Evolutionary conservation across 2,113 vertebrate genomes (phyloP), one percentile per base, ranked within the genome.

Genomic region (Hippocampus comes): DNA sequence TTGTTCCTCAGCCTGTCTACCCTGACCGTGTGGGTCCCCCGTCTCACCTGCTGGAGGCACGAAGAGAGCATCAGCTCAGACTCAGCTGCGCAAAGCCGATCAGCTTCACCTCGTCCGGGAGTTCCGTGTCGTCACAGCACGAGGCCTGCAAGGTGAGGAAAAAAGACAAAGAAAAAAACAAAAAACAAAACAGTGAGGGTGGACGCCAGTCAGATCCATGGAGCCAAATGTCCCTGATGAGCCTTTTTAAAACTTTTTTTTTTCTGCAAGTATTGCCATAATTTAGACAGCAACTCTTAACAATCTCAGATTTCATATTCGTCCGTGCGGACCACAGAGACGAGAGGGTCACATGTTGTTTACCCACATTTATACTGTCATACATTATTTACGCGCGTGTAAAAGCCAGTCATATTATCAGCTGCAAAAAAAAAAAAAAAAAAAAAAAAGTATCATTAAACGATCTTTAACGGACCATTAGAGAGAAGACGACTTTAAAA

Each of bases 81-180:
- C 97, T 99, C 80, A 99, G 87, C 91, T 99, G 97, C 68, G 96
- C 97, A 89, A 98, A 99, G 87, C 97, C 96, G 70, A 99, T 98
- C 93, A 99, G 90, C 93, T 99, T 99, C 91, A 98, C 94, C 91
- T 98, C 97, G 51, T 99, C 97, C 0, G 95, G 97, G 82, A 95
- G 96, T 92, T 99, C 97, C 0, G 93, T 89, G 78, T 94, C 94
- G 68, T 98, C 96, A 18, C 95, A 98, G 90, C 94, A 91, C 57
- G 97, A 99, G 57, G 89, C 96, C 96, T 99, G 93, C 77, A 82
- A 11, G 83, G 14, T 5, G 11, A 6, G 57, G 66, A 80, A 85
- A 73, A 41, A 49, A 63, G 34, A 27, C 27, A 78, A 25, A 65
- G 14, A 15, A 15, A 48, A 49, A 49, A 17, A 15, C n/a, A n/a